Base-by-base conservation (phyloP, 37 sponge, comb jelly and placozoan species). In the Haliclona indistincta region DNA sequence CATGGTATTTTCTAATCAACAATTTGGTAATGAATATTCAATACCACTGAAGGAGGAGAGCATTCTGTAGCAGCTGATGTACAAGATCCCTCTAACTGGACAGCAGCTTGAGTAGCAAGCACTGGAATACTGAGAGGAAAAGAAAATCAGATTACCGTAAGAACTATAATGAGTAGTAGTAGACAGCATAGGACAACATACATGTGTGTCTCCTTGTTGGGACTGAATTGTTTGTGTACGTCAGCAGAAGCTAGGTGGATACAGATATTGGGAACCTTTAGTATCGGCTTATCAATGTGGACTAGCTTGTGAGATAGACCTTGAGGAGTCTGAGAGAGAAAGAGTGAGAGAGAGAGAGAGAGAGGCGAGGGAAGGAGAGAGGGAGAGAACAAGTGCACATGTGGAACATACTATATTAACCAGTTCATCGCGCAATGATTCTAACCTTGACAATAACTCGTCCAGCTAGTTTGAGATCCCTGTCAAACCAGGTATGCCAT, bases 401-500 rank as follows among this genome's bases (percentile, higher is more conserved):
- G n/a, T n/a, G n/a, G n/a, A n/a, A n/a, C n/a, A n/a, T n/a, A n/a
- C n/a, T n/a, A n/a, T n/a, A n/a, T n/a, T n/a, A n/a, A n/a, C n/a
- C n/a, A n/a, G n/a, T n/a, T n/a, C n/a, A n/a, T n/a, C n/a, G n/a
- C n/a, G n/a, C 23, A 6, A 29, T 26, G 13, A 51, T 23, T 4
- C 68, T 70, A 38, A 87, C 95, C 85, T 80, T 87, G 42, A 44
- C 22, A 17, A 95, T 76, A 28, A 88, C 95, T 43, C 91, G 64
- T 26, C 98, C 98, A 60, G 98, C 98, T 36, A 97, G 30, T 55
- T 86, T 97, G 25, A 97, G 80, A 52, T 97, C 98, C 25, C 98
- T 71, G 74, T 97, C 98, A 75, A 97, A 94, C 98, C 98, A 97
- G 44, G 98, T 89, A 63, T 91, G 84, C 98, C 98, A 97, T 23